Evolutionary conservation across 2,888 invertebrate genomes (phyloP), one percentile per base, ranked within the genome.

Genomic region (Holacanthella duospinosa): DNA sequence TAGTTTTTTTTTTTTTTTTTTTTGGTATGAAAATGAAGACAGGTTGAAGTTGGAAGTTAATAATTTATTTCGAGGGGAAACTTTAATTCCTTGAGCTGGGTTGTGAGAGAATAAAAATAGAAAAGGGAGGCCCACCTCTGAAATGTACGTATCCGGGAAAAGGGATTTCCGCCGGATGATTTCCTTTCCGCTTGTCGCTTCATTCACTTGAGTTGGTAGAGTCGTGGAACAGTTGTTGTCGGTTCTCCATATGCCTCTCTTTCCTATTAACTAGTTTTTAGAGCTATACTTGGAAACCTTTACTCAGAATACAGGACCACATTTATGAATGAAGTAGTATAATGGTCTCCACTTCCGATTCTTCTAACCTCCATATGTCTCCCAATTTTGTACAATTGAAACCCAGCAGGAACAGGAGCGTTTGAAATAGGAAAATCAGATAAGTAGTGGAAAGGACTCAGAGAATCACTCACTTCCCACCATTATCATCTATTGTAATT

Each of bases 151-250:
- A 67, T 68, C 68, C 68, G 68, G 68, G 68, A 68, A 68, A 68
- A 66, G 16, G 66, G 68, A 65, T 68, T 68, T 68, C 68, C 68
- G 68, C 65, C 65, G 62, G 66, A 66, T 65, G 68, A 64, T 62
- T 59, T 62, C 64, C 64, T 65, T 65, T 65, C 65, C 65, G 65
- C 65, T 64, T 65, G 65, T 65, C 63, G 60, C 60, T 43, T 55
- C 61, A 61, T 64, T 53, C 60, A 57, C 6, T 6, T 16, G 6
- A 36, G 9, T 12, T 36, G 36, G 36, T 6, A 16, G 6, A 36
- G 6, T 36, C 36, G 36, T 36, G 9, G 36, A 36, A 16, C 16
- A 36, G 36, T 36, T 12, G 36, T 12, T 12, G 36, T 12, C 9
- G 36, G 36, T 36, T n/a, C 16, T 36, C 16, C 36, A 36, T 36